A percentile compares a stretch with the other conserved stretches of the same genome.
These are phyloP conservation scores for Drosophila obscura DNA, from an alignment of 1,140 invertebrate genomes.

Conservation along the genomic window DNA sequence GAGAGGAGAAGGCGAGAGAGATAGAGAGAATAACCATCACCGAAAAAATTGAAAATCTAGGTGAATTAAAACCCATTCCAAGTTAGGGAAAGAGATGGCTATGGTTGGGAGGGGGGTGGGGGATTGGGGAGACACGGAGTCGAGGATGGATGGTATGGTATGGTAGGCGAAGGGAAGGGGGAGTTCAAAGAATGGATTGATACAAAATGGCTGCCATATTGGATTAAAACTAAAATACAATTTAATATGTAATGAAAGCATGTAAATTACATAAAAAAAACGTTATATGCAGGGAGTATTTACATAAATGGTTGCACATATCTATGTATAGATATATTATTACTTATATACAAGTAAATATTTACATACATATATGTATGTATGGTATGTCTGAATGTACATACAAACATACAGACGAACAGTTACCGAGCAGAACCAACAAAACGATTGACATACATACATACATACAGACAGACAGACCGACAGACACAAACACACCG, in stretches of 20 bases:
- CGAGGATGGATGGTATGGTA: constrained; percentile 11
- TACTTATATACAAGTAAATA: constrained; percentile 32
- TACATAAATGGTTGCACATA: constrained; percentile 28
- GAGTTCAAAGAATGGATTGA: constrained; percentile 70
- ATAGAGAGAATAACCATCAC: constrained; percentile 44
- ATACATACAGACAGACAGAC: constrained; percentile 51
- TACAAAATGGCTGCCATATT: constrained; percentile 83
- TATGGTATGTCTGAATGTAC: too few relatives aligned
- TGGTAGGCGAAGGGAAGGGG: constrained; percentile 38
- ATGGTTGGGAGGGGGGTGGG: background rate
- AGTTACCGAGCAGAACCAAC: constrained; percentile 75
- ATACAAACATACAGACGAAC: constrained; percentile 58
- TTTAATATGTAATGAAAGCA: constrained; percentile 69
- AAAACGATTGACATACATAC: constrained; percentile 76
- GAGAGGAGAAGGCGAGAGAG: constrained; percentile 36
- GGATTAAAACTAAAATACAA: constrained; percentile 82
- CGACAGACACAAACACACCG: constrained; percentile 49
- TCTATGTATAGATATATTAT: constrained; percentile 35
- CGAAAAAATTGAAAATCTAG: constrained; percentile 68
- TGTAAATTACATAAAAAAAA: constrained; percentile 48
- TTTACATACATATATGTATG: constrained; percentile 25
- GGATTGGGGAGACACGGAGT: constrained; percentile 17
- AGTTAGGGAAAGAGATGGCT: constrained; percentile 28
- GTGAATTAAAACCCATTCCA: constrained; percentile 58
- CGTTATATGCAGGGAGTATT: constrained; percentile 14